Evolutionary conservation across 2,113 vertebrate genomes (phyloP).

Genomic region (Myiozetetes cayanensis): DNA sequence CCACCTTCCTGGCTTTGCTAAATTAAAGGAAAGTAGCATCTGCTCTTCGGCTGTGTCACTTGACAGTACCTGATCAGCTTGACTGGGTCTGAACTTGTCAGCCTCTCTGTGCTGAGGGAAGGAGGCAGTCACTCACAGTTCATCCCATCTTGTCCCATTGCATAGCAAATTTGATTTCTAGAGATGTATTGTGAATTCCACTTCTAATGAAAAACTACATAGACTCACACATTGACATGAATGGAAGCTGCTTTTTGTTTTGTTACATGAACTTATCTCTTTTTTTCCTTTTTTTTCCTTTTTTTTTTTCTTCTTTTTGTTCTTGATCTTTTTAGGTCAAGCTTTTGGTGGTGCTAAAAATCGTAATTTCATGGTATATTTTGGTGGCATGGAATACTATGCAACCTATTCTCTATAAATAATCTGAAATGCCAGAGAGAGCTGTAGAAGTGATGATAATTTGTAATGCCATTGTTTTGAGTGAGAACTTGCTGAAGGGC

Average conservation of each 20-base stretch:
- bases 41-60: slow-evolving; percentile 17
- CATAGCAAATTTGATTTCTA: background rate
- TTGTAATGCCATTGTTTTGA: background rate
- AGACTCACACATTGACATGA: background rate
- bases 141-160: background rate
- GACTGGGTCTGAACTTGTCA: background rate
- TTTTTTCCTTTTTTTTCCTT: background rate
- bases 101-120: background rate
- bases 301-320: background rate
- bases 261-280: background rate
- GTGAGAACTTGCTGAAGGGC: background rate
- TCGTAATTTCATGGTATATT: background rate
- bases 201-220: background rate
- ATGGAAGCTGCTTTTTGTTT: background rate
- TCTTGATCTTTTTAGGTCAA: background rate
- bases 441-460: background rate
- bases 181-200: background rate
- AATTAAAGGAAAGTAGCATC: slow-evolving; percentile 30
- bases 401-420: background rate
- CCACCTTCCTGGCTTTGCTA: background rate
- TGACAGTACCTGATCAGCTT: background rate
- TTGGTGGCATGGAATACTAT: background rate
- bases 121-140: background rate
- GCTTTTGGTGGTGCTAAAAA: background rate
- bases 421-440: background rate